A percentile compares a stretch with the other conserved stretches of the same genome.
Evolutionary conservation across 2,888 invertebrate genomes (phyloP).

Genomic region (Abrostola triplasia): DNA sequence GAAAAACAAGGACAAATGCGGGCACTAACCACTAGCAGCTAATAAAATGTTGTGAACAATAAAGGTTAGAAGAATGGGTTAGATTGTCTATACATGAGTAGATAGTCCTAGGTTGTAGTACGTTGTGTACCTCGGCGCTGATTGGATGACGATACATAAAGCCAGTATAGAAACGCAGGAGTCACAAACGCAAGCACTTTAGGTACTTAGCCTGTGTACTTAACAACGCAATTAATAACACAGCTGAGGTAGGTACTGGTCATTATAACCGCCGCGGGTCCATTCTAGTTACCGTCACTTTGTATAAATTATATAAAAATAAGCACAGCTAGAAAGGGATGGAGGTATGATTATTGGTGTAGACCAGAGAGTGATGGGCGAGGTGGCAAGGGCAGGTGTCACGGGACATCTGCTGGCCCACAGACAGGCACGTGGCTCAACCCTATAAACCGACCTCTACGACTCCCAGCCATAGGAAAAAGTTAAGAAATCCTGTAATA

Average conservation of each 20-base stretch:
- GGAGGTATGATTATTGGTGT: slow-evolving; percentile 66
- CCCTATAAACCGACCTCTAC: slow-evolving; percentile 81
- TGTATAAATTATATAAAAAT: slow-evolving; percentile 88
- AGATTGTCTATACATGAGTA: not conserved
- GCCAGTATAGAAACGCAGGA: slow-evolving; percentile 34
- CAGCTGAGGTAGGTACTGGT: slow-evolving; percentile 72
- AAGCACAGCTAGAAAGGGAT: slow-evolving; percentile 81
- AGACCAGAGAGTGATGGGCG: slow-evolving; percentile 78
- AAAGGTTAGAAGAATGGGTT: not conserved
- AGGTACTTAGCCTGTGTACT: slow-evolving; percentile 45
- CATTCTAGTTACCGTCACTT: slow-evolving; percentile 87
- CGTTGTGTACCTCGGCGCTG: slow-evolving; percentile 15
- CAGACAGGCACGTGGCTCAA: slow-evolving; percentile 84
- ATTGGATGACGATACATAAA: slow-evolving; percentile 17
- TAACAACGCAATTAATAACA: slow-evolving; percentile 73
- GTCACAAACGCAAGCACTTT: slow-evolving; percentile 29
- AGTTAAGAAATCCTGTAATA: slow-evolving; percentile 74
- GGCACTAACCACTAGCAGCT: too few species aligned
- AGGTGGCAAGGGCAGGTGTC: slow-evolving; percentile 86
- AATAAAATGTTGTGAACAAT: too few species aligned
- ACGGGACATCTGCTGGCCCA: slow-evolving; percentile 84
- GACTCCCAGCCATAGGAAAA: slow-evolving; percentile 75
- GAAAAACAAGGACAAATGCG: too few species aligned
- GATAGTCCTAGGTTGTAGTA: not conserved
- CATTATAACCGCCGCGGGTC: slow-evolving; percentile 84